phyloP scores from a whole-genome alignment of 2,113 vertebrate genomes.

The Chloroceryle aenea region DNA sequence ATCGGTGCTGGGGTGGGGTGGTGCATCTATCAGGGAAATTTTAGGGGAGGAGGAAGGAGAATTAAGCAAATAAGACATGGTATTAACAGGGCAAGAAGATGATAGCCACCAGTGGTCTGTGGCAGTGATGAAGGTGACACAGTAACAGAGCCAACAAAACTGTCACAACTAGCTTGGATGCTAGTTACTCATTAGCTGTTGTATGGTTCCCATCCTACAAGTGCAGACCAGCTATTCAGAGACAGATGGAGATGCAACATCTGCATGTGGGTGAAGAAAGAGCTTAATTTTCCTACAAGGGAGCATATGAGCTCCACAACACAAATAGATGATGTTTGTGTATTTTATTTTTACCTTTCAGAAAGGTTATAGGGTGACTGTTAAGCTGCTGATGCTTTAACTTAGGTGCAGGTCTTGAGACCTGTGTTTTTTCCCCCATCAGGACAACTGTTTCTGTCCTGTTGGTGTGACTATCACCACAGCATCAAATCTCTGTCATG shows the following conservation, averaged over 20 bases:
- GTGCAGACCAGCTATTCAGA: not conserved
- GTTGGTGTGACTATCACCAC: not conserved
- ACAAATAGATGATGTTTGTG: not conserved
- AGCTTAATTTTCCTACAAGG: accelerated
- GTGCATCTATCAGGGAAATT: not conserved
- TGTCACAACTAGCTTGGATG: accelerated
- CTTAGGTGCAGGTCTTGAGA: not conserved
- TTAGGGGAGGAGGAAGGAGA: accelerated
- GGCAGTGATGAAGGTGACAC: not conserved
- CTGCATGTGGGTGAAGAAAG: not conserved
- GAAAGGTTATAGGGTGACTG: not conserved
- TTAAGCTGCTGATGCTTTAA: not conserved
- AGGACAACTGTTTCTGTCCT: not conserved
- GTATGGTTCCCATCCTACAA: not conserved
- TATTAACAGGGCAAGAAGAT: not conserved
- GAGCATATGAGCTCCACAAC: not conserved
- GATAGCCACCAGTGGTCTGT: not conserved
- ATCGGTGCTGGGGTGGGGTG: accelerated
- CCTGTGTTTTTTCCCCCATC: not conserved
- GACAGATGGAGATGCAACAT: not conserved
- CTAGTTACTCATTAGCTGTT: accelerated
- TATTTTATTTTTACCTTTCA: not conserved
- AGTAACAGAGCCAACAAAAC: not conserved
- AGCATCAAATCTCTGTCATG: not conserved
- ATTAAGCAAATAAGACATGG: not conserved